phyloP scores from a whole-genome alignment of 2,888 invertebrate species.

The Pandemis heparana region DNA sequence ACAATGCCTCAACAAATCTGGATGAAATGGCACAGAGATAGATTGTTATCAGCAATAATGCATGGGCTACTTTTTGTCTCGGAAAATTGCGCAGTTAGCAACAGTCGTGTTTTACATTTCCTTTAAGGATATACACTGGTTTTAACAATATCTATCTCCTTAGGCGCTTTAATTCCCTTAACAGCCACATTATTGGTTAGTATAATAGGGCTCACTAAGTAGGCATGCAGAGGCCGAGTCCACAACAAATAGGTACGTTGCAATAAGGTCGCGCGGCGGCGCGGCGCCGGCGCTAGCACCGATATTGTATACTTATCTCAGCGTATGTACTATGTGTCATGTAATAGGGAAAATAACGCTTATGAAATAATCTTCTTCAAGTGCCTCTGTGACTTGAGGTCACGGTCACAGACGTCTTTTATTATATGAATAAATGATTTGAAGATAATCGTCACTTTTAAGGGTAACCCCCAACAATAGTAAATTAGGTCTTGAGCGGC shows the following conservation, averaged over 20 bases:
- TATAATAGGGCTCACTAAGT: conserved; percentile 3
- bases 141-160: no score
- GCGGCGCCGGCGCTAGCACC: conserved; percentile 74
- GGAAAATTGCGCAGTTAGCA: no score
- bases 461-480: background rate
- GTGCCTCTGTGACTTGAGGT: no score
- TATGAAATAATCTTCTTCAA: background rate
- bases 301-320: conserved; percentile 26
- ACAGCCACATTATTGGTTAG: background rate
- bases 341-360: background rate
- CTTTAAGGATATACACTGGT: no score
- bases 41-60: no score
- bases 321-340: background rate
- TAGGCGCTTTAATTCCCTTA: no score
- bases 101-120: no score
- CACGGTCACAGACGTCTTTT: background rate
- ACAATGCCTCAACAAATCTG: no score
- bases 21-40: no score
- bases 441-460: background rate
- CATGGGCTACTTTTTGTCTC: no score
- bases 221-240: conserved; percentile 32
- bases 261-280: conserved; percentile 80
- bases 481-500: background rate
- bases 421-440: background rate
- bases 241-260: conserved; percentile 56